phyloP scores from a whole-genome alignment of 2,888 invertebrate genomes.

The Oscheius myriophilus region DNA sequence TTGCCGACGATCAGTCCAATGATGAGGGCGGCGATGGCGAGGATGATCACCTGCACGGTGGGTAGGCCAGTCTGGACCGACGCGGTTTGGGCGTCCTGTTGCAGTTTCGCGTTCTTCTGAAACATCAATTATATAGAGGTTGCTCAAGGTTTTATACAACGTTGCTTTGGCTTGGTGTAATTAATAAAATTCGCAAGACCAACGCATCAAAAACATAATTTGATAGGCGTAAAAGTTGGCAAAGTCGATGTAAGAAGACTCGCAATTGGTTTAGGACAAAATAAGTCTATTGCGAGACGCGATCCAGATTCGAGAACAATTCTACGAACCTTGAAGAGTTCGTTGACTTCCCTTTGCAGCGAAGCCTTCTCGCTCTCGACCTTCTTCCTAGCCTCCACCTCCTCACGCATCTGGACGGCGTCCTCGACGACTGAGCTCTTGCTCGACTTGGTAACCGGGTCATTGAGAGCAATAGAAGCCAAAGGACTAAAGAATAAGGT shows the following conservation, averaged over 20 bases:
- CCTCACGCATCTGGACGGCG: conserved; percentile 5
- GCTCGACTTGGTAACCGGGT: not conserved
- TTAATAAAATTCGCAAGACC: too few species aligned
- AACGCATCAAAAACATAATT: too few species aligned
- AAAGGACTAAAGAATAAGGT: conserved; percentile 6
- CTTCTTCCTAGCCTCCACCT: conserved; percentile 18
- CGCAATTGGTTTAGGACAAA: not conserved
- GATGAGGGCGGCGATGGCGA: conserved; percentile 63
- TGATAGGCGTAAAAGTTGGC: too few species aligned
- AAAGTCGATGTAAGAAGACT: too few species aligned
- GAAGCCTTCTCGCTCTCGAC: conserved; percentile 32
- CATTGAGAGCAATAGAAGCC: not conserved
- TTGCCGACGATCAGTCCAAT: conserved; percentile 67
- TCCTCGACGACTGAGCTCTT: not conserved
- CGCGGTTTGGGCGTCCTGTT: conserved; percentile 34
- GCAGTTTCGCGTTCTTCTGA: conserved; percentile 51
- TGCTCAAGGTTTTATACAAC: too few species aligned
- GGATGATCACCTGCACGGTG: conserved; percentile 54
- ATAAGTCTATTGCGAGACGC: too few species aligned
- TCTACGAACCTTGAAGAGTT: conserved; percentile 39
- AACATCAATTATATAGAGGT: conserved; percentile 9
- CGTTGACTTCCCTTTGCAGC: conserved; percentile 47
- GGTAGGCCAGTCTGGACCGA: conserved; percentile 38
- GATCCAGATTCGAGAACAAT: too few species aligned
- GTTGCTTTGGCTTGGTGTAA: too few species aligned